Evolutionary conservation across 2,113 vertebrate genomes (phyloP).

Genomic region (Piprites chloris): DNA sequence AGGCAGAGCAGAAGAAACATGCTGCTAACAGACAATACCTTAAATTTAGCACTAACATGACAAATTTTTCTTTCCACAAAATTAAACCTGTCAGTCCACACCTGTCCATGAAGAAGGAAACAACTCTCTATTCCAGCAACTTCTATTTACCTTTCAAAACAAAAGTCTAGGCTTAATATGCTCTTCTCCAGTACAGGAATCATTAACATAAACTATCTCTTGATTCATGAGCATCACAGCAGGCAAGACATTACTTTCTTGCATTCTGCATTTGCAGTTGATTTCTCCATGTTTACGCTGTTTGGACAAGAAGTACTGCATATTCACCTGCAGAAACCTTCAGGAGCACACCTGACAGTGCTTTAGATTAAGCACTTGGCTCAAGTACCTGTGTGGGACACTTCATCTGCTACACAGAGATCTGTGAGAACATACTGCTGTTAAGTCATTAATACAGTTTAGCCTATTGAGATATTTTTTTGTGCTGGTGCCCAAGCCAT

Average conservation of each 20-base stretch:
- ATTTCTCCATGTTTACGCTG: background rate
- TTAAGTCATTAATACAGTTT: background rate
- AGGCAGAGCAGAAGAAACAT: background rate
- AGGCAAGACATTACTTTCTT: background rate
- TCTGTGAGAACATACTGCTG: background rate
- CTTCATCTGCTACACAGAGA: background rate
- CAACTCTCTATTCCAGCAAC: background rate
- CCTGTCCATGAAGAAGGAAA: background rate
- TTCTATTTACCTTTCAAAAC: background rate
- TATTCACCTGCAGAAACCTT: background rate
- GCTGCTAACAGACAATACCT: background rate
- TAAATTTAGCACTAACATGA: background rate
- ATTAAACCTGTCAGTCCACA: background rate
- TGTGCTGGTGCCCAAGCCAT: background rate
- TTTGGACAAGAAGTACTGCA: fast-evolving
- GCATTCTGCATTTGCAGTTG: background rate
- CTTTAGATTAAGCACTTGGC: background rate
- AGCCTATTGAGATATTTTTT: background rate
- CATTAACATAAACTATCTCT: background rate
- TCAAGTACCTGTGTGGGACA: background rate
- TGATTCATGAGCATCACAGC: slow-evolving; percentile 7
- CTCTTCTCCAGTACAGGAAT: background rate
- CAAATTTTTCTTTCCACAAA: background rate
- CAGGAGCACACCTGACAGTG: background rate
- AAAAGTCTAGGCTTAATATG: background rate